These are phyloP conservation scores for Drosophila jambulina DNA, from an alignment of 1,140 invertebrate genomes.

Conservation along the genomic window DNA sequence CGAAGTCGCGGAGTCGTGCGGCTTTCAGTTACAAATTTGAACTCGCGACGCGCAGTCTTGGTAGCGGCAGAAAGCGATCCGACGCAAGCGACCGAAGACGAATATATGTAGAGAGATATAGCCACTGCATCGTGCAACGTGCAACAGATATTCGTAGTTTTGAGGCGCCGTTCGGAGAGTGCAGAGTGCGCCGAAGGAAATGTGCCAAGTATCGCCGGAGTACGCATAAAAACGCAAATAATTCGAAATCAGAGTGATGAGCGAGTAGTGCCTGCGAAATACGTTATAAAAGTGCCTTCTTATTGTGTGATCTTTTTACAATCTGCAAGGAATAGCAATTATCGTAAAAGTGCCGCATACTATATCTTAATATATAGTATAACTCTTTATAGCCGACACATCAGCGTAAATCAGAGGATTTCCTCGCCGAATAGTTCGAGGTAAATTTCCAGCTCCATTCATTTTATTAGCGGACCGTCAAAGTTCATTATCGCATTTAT, in stretches of 20 bases:
- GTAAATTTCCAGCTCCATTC: slow-evolving; percentile 57
- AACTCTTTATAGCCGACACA: slow-evolving; percentile 44
- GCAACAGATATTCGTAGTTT: slow-evolving; percentile 61
- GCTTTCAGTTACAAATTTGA: slow-evolving; percentile 64
- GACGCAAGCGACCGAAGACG: slow-evolving; percentile 47
- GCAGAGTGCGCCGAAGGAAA: slow-evolving; percentile 48
- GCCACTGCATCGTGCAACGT: slow-evolving; percentile 34
- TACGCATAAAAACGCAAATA: slow-evolving; percentile 28
- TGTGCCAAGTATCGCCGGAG: slow-evolving; percentile 55
- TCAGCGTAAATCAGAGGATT: slow-evolving; percentile 58
- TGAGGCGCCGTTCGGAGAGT: slow-evolving; percentile 15
- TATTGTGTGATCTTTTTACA: slow-evolving; percentile 47
- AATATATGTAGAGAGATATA: slow-evolving; percentile 43
- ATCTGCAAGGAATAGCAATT: slow-evolving; percentile 30
- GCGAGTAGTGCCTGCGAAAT: slow-evolving; percentile 49
- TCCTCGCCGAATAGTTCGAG: slow-evolving; percentile 42
- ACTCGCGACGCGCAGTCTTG: slow-evolving; percentile 80
- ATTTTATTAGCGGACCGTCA: slow-evolving; percentile 23
- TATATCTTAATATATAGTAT: slow-evolving; percentile 24
- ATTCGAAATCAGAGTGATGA: slow-evolving; percentile 36
- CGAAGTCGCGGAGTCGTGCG: slow-evolving; percentile 21
- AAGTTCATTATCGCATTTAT: slow-evolving; percentile 48
- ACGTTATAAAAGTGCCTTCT: slow-evolving; percentile 52
- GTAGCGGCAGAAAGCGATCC: slow-evolving; percentile 54
- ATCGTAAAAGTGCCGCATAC: slow-evolving; percentile 35